phyloP scores from a whole-genome alignment of 2,888 invertebrate species.

The Psococerastis gibbosa region DNA sequence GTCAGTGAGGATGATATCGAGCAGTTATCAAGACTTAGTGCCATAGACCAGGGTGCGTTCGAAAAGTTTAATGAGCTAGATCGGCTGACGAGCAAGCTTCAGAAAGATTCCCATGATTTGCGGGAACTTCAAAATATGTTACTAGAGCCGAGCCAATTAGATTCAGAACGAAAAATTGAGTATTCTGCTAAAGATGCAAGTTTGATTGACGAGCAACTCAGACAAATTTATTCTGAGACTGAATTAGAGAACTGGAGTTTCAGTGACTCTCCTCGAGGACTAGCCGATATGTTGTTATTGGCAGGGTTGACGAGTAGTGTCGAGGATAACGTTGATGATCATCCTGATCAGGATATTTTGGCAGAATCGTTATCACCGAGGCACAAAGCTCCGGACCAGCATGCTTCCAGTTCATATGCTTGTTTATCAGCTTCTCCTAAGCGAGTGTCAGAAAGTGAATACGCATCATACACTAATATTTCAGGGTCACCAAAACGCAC shows the following conservation, averaged over 20 bases:
- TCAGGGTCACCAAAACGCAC: slow-evolving; percentile 4
- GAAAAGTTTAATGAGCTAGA: slow-evolving; percentile 63
- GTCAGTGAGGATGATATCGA: slow-evolving; percentile 61
- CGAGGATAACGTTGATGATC: slow-evolving; percentile 22
- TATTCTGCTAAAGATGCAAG: slow-evolving; percentile 40
- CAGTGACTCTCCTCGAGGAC: slow-evolving; percentile 40
- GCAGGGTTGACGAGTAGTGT: slow-evolving; percentile 19
- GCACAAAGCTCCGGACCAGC: neutral
- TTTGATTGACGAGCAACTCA: slow-evolving; percentile 47
- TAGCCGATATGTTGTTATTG: slow-evolving; percentile 37
- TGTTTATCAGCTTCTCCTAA: slow-evolving; percentile 2
- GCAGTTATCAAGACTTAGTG: slow-evolving; percentile 52
- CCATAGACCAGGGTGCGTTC: slow-evolving; percentile 57
- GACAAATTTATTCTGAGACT: slow-evolving; percentile 43
- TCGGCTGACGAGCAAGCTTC: slow-evolving; percentile 52
- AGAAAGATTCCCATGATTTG: slow-evolving; percentile 58
- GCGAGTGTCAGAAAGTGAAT: neutral
- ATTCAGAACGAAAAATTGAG: slow-evolving; percentile 32
- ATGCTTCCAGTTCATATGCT: neutral
- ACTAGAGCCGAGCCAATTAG: slow-evolving; percentile 38
- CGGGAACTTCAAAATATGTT: slow-evolving; percentile 53
- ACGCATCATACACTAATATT: neutral
- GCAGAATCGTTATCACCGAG: slow-evolving; percentile 22
- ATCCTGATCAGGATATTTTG: slow-evolving; percentile 24
- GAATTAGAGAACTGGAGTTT: slow-evolving; percentile 48